These are phyloP conservation scores for Melospiza georgiana DNA, from an alignment of 2,113 vertebrate genomes.

Conservation along the genomic window DNA sequence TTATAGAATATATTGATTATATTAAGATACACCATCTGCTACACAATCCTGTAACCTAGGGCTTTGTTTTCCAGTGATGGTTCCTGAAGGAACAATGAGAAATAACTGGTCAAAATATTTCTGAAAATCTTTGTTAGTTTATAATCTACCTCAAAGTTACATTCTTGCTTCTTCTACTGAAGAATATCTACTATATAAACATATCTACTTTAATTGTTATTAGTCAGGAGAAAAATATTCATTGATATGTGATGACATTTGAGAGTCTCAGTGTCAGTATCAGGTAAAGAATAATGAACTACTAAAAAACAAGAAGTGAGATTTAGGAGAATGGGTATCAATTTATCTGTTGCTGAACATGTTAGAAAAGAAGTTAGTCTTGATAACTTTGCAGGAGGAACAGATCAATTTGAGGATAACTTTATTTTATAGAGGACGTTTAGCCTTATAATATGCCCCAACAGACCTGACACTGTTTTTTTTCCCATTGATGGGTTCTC, in stretches of 20 bases:
- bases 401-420: background rate
- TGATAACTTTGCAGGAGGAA: background rate
- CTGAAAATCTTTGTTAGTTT: background rate
- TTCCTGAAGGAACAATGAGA: background rate
- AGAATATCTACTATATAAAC: background rate
- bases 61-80: background rate
- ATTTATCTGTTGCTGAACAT: background rate
- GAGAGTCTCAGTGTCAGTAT: background rate
- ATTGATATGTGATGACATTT: background rate
- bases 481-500: background rate
- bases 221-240: background rate
- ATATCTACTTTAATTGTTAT: background rate
- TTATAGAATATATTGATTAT: background rate
- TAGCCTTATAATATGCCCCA: background rate
- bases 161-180: background rate
- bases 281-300: background rate
- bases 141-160: background rate
- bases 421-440: background rate
- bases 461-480: background rate
- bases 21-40: background rate
- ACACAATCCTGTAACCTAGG: background rate
- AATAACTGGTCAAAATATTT: background rate
- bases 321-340: background rate
- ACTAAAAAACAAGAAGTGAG: background rate
- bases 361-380: background rate